Base-by-base conservation (phyloP, 2,113 vertebrate species). In the Manacus vitellinus region DNA sequence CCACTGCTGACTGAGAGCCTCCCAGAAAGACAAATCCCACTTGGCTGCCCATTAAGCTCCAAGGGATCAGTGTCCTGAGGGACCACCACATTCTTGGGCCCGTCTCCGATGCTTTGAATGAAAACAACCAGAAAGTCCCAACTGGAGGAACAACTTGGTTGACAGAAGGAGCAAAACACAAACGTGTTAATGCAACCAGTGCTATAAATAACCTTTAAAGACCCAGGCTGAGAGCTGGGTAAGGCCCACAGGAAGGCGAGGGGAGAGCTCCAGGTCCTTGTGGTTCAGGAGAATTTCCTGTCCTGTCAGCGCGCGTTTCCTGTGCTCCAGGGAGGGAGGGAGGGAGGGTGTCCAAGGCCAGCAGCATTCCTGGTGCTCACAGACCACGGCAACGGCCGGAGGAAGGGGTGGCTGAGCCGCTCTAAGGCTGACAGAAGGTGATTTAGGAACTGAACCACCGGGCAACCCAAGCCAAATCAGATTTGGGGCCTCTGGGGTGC, bases 201-300 rank as follows among this genome's bases (percentile, higher is more conserved):
- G 74, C 94, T 92, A 85, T 95, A 71, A 88, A 92, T 78, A 93
- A 62, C 8, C 16, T 78, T 65, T 68, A 92, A 95, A 77, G 30
- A 72, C 14, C 71, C n/a, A 16, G 17, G 47, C 55, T 68, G 79
- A 56, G 70, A 35, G 27, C 13, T n/a, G 71, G 81, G 51, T 41
- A 85, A 79, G 47, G 74, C 89, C 51, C 87, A 82, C 44, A 86
- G 91, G 95, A 91, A 94, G 67, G 70, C 10, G 0, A 55, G 70
- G 85, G 37, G 59, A 4, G 8, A 87, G 66, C 17, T 91, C 77
- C 87, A 89, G 66, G 78, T 91, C 89, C 79, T 83, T 88, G 81
- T 21, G 87, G 81, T 54, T 92, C 63, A 35, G 9, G n/a, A 75
- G 87, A 94, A 91, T 88, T 95, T 97, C 94, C 89, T 94, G 66